phyloP scores from a whole-genome alignment of 2,797 vertebrate species.

The Paedocypris micromegethes region DNA sequence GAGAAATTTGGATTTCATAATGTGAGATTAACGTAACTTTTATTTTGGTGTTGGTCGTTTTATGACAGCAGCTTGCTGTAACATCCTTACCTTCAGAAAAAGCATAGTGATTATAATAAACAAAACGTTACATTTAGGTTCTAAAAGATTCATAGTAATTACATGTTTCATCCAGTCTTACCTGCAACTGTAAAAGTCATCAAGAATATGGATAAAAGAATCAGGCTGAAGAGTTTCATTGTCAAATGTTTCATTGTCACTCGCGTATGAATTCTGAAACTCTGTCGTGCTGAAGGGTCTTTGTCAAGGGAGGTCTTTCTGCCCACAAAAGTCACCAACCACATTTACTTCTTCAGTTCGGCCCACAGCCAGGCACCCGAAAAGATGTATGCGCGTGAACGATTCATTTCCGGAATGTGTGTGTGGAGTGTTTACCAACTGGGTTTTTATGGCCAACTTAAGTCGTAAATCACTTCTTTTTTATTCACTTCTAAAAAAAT shows the following conservation, averaged over 20 bases:
- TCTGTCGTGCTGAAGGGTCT: not conserved
- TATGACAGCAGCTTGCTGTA: fast-evolving
- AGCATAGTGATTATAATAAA: not conserved
- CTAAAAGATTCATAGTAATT: not conserved
- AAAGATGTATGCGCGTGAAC: conserved; percentile 10
- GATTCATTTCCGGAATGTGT: too few relatives aligned
- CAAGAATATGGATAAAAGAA: not conserved
- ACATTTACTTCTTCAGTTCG: conserved; percentile 20
- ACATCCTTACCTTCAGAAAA: fast-evolving
- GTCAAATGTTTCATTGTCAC: conserved; percentile 28
- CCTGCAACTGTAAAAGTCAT: fast-evolving
- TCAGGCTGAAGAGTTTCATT: not conserved
- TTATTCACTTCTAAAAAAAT: too few relatives aligned
- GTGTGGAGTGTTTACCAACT: too few relatives aligned
- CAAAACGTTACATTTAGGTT: not conserved
- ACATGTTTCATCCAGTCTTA: conserved; percentile 20
- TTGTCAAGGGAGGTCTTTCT: conserved; percentile 33
- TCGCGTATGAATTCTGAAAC: not conserved
- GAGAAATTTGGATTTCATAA: fast-evolving
- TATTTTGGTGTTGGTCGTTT: fast-evolving
- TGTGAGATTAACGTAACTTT: fast-evolving
- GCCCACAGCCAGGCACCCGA: conserved; percentile 29
- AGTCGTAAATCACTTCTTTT: too few relatives aligned
- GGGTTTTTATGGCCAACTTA: too few relatives aligned
- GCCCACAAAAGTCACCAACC: conserved; percentile 21